Percentiles rank a stretch among this genome's conserved stretches.
These are phyloP conservation scores for Aphodius sticticus DNA, from an alignment of 2,888 invertebrate genomes.

Conservation along the genomic window DNA sequence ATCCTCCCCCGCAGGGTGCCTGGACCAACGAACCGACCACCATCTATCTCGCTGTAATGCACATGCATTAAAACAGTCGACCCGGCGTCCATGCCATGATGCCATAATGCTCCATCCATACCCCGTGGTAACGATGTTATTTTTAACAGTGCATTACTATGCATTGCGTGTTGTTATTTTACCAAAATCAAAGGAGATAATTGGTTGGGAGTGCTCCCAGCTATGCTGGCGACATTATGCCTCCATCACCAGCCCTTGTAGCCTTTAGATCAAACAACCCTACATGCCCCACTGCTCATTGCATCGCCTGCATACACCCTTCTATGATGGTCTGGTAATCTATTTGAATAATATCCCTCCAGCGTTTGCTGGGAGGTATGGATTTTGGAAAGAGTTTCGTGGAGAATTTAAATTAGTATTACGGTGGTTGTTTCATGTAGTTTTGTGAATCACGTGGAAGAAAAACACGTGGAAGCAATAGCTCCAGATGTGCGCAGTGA, in stretches of 20 bases:
- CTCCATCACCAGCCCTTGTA: background rate
- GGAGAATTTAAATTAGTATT: too few species aligned
- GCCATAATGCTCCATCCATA: background rate
- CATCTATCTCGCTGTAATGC: background rate
- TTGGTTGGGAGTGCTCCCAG: background rate
- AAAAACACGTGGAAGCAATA: too few species aligned
- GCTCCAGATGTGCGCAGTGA: too few species aligned
- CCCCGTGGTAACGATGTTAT: background rate
- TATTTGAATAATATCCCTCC: background rate
- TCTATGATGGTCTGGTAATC: background rate
- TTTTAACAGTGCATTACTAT: background rate
- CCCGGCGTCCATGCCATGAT: background rate
- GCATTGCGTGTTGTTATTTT: background rate
- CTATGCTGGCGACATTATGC: background rate
- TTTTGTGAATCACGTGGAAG: too few species aligned
- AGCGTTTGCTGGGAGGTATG: too few species aligned
- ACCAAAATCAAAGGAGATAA: background rate
- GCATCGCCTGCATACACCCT: background rate
- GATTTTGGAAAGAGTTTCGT: too few species aligned
- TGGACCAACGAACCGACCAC: background rate
- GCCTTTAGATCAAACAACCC: background rate
- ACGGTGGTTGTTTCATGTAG: too few species aligned
- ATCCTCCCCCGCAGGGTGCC: background rate
- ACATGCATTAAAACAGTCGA: background rate
- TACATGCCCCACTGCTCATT: background rate